A percentile compares a stretch with the other conserved stretches of the same genome.
Conservation (phyloP, 2,888 invertebrate genomes). For the Drosophila rubida region DNA sequence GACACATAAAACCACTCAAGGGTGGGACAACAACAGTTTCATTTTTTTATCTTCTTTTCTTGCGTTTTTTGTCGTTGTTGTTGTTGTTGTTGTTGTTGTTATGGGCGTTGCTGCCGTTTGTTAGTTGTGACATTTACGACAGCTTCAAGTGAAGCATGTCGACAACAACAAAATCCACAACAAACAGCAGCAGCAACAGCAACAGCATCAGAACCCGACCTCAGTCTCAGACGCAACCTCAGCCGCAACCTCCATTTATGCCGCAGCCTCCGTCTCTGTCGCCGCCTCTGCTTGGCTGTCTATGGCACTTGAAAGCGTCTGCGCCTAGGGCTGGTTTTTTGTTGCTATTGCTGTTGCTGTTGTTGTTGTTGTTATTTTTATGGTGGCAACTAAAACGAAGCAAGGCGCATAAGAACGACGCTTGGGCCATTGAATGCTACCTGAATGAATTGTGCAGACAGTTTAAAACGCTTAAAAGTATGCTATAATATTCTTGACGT, state of each 20-base stretch:
- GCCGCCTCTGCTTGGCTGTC: slow-evolving; percentile 43
- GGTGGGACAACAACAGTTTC: slow-evolving; percentile 47
- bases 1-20: slow-evolving; percentile 78
- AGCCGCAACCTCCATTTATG: slow-evolving; percentile 26
- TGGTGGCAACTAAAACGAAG: slow-evolving; percentile 48
- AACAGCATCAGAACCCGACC: slow-evolving; percentile 30
- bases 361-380: slow-evolving; percentile 25
- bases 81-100: slow-evolving; percentile 7
- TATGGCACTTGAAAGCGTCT: slow-evolving; percentile 79
- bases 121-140: slow-evolving; percentile 77
- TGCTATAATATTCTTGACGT: slow-evolving; percentile 18
- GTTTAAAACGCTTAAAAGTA: slow-evolving; percentile 48
- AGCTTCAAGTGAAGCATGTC: slow-evolving; percentile 71
- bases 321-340: slow-evolving; percentile 63
- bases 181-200: slow-evolving; percentile 13
- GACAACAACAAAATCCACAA: slow-evolving; percentile 52
- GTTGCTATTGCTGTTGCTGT: slow-evolving; percentile 11
- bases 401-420: slow-evolving; percentile 51
- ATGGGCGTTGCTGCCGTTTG: slow-evolving; percentile 39
- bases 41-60: slow-evolving; percentile 3
- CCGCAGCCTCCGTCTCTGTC: slow-evolving; percentile 11
- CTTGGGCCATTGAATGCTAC: slow-evolving; percentile 27
- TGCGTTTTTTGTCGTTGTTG: background rate
- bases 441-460: slow-evolving; percentile 52
- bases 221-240: slow-evolving; percentile 46